phyloP scores from a whole-genome alignment of 2,888 invertebrate genomes.

The Congeria kusceri region DNA sequence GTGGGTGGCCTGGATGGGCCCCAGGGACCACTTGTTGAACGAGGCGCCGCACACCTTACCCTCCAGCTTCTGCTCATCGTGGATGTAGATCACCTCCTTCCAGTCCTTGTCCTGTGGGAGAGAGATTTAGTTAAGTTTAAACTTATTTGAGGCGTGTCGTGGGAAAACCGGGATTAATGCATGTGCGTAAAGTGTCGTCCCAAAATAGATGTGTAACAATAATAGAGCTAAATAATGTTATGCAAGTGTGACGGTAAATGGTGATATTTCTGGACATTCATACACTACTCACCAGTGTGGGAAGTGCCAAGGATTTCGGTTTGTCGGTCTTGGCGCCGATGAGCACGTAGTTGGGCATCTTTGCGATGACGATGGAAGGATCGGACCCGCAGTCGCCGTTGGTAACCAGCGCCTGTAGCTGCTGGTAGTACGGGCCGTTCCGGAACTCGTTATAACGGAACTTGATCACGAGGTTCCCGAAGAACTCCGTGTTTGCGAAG shows the following conservation, averaged over 20 bases:
- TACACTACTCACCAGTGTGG: slow-evolving; percentile 44
- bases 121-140: too few relatives aligned
- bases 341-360: slow-evolving; percentile 61
- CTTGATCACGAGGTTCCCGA: slow-evolving; percentile 71
- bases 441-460: slow-evolving; percentile 67
- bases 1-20: slow-evolving; percentile 56
- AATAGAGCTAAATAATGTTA: too few relatives aligned
- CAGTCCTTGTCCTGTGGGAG: slow-evolving; percentile 67
- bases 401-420: slow-evolving; percentile 71
- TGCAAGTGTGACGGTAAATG: too few relatives aligned
- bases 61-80: slow-evolving; percentile 63
- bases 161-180: too few relatives aligned
- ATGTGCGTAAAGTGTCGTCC: too few relatives aligned
- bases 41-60: slow-evolving; percentile 66
- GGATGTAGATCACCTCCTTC: slow-evolving; percentile 73
- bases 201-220: too few relatives aligned
- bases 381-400: slow-evolving; percentile 78
- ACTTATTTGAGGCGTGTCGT: too few relatives aligned
- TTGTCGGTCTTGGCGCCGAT: slow-evolving; percentile 64
- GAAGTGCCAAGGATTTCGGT: slow-evolving; percentile 43
- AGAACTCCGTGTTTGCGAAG: slow-evolving; percentile 73
- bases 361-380: slow-evolving; percentile 73
- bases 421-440: slow-evolving; percentile 5
- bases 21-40: slow-evolving; percentile 38
- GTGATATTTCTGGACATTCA: neutral